These are phyloP conservation scores for Herpailurus yagouaroundi DNA, from an alignment of 2,113 vertebrate genomes.

Conservation along the genomic window DNA sequence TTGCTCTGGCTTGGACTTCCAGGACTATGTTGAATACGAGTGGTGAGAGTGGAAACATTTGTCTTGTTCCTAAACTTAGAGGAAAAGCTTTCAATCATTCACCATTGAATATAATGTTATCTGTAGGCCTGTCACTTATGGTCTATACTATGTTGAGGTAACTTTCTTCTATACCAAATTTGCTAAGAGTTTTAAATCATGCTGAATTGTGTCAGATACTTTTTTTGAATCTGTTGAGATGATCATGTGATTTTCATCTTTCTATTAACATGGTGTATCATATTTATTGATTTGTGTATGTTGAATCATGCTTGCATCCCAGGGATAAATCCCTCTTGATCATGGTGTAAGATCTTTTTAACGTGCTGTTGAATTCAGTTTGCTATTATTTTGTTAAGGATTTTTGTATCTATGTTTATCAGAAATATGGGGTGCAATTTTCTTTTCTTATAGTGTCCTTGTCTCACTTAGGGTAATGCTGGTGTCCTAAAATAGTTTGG, in stretches of 20 bases:
- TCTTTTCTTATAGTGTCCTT: background rate
- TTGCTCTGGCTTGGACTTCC: background rate
- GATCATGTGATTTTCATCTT: background rate
- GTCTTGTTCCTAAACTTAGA: background rate
- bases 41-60: background rate
- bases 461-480: background rate
- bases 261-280: background rate
- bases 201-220: background rate
- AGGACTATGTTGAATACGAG: background rate
- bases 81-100: background rate
- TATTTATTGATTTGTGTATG: background rate
- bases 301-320: background rate
- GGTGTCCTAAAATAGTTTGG: background rate
- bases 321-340: background rate
- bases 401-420: background rate
- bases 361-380: background rate
- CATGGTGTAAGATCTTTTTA: background rate
- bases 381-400: background rate
- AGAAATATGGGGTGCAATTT: background rate
- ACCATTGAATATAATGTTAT: background rate
- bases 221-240: background rate
- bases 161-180: background rate
- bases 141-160: background rate
- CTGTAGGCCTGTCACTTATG: background rate
- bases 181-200: background rate